Evolutionary conservation across 1,140 invertebrate species (phyloP).

Genomic region (Diachasma alloeum): DNA sequence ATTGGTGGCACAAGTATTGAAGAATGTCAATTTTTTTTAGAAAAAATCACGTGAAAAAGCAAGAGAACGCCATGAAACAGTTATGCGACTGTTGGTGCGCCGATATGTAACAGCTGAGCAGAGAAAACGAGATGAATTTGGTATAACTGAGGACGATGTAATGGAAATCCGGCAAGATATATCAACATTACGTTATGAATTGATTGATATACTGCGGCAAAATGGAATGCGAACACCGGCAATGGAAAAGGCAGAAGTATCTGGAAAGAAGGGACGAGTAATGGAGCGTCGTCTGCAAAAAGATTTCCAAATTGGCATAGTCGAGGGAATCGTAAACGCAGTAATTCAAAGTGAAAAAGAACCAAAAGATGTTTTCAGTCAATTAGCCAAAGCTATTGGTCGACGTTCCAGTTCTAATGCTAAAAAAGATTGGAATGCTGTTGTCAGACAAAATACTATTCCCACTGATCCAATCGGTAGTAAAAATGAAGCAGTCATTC

Average conservation of each 20-base stretch:
- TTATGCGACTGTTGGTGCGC: slow-evolving; percentile 81
- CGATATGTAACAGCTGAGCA: slow-evolving; percentile 87
- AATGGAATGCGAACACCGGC: slow-evolving; percentile 84
- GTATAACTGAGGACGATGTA: slow-evolving; percentile 94
- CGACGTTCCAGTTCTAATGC: slow-evolving; percentile 66
- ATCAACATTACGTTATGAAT: slow-evolving; percentile 82
- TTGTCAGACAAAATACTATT: slow-evolving; percentile 76
- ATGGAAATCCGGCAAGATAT: slow-evolving; percentile 97
- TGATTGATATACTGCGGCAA: slow-evolving; percentile 85
- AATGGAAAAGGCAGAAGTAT: slow-evolving; percentile 73
- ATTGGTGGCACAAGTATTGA: not conserved
- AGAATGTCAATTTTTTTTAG: slow-evolving; percentile 54
- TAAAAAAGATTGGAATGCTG: slow-evolving; percentile 86
- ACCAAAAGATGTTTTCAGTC: slow-evolving; percentile 81
- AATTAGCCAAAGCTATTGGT: slow-evolving; percentile 80
- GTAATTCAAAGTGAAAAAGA: slow-evolving; percentile 73
- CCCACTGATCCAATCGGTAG: slow-evolving; percentile 80
- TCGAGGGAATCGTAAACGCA: slow-evolving; percentile 81
- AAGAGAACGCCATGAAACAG: slow-evolving; percentile 73
- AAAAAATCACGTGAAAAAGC: slow-evolving; percentile 78
- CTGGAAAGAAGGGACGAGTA: slow-evolving; percentile 83
- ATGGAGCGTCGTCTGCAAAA: slow-evolving; percentile 87
- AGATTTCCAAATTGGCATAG: slow-evolving; percentile 88
- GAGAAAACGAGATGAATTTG: slow-evolving; percentile 80
- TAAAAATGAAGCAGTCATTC: slow-evolving; percentile 70